Base-by-base conservation (phyloP, 2,888 invertebrate species). In the Azorinus chamasolen region DNA sequence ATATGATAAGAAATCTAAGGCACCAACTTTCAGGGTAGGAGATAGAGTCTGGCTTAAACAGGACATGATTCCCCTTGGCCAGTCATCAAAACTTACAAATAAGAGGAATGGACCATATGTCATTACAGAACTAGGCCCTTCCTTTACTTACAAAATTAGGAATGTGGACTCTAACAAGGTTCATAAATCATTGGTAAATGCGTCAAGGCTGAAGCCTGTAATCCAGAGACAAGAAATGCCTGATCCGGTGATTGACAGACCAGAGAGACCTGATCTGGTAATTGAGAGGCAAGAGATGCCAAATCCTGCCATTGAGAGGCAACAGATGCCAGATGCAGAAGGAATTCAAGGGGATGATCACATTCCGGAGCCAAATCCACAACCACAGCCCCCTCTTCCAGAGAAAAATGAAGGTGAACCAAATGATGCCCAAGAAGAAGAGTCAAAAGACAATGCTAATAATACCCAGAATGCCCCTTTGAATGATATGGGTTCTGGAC, bases 1-100 rank as follows among this genome's bases (percentile, higher is more conserved):
- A 51, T 32, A 73, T 61, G 66, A 73, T 61, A 37, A 25, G 24
- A 66, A 74, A 22, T 58, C 69, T 16, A 74, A 74, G 18, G 22
- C 25, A 25, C 68, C 74, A 16, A 32, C 62, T 20, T 63, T 74
- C 41, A 25, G 37, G 24, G 3, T 69, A 45, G 24, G 50, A 16
- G 68, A 68, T 46, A 39, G 25, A 39, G 63, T 74, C 10, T 39
- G 68, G 18, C 32, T 32, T 14, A 70, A 70, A 61, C 18, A 51
- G 1, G 48, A 70, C 18, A 61, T 61, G 55, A 53, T 53, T 22
- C 58, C 58, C 16, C 45, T 20, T 2, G 70, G 61, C 0, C 41
- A 61, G 8, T 48, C 61, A 1, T 5, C 22, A 14, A 76, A 76
- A 54, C 54, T 75, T 14, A 54, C 50, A 59, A 32, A 68, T 2